Conservation (phyloP, 2,888 invertebrate species). For the Periphyllus acericola region DNA sequence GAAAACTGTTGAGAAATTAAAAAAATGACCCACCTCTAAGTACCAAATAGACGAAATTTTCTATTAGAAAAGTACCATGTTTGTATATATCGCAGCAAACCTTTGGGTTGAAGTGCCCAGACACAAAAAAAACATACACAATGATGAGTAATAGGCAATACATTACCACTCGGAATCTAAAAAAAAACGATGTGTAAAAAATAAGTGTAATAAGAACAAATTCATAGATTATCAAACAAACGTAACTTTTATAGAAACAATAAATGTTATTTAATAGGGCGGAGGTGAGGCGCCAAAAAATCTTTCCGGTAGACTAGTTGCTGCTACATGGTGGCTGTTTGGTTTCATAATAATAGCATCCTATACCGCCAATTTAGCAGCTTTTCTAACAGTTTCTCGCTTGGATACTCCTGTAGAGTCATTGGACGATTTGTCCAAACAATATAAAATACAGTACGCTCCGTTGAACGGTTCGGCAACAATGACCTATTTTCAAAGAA, state of each 20-base stretch:
- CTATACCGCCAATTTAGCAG: constrained; percentile 97
- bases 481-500: constrained; percentile 93
- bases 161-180: too few relatives aligned
- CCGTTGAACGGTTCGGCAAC: constrained; percentile 88
- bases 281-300: constrained; percentile 97
- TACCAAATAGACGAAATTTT: too few relatives aligned
- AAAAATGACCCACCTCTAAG: too few relatives aligned
- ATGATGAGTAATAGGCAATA: too few relatives aligned
- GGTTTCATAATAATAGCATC: constrained; percentile 99
- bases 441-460: constrained; percentile 96
- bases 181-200: too few relatives aligned
- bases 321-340: constrained; percentile 99
- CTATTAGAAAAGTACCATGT: too few relatives aligned
- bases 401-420: constrained; percentile 93
- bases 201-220: too few relatives aligned
- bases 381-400: constrained; percentile 93
- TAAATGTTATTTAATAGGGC: constrained; percentile 71
- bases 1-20: too few relatives aligned
- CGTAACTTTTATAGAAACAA: not conserved
- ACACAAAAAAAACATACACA: too few relatives aligned
- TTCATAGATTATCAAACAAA: not conserved
- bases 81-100: too few relatives aligned
- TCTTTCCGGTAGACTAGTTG: constrained; percentile 91
- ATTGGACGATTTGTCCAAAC: constrained; percentile 92
- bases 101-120: too few relatives aligned